Percentiles rank a stretch among this genome's conserved stretches.
These are phyloP conservation scores for Drosophila picticornis DNA, from an alignment of 2,888 invertebrate genomes.

Conservation along the genomic window DNA sequence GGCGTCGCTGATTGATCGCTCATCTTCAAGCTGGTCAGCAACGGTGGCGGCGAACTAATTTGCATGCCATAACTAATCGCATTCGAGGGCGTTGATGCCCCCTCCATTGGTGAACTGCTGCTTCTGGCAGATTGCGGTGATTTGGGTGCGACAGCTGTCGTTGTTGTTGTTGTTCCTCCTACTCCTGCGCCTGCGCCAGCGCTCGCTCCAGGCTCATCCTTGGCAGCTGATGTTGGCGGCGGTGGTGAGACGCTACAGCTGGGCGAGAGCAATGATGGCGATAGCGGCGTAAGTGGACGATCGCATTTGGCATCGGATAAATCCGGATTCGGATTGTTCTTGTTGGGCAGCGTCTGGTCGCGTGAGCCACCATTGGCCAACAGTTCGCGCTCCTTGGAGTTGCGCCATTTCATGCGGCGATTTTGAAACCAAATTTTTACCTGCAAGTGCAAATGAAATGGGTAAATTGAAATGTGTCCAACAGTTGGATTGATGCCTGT, in stretches of 20 bases:
- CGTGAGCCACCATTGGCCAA: constrained; percentile 96
- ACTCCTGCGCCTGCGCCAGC: constrained; percentile 11
- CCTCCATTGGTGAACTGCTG: constrained; percentile 65
- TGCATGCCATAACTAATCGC: constrained; percentile 69
- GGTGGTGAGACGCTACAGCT: constrained; percentile 68
- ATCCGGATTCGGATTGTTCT: constrained; percentile 98
- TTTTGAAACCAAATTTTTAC: constrained; percentile 96
- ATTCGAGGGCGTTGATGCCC: constrained; percentile 40
- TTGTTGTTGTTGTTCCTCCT: constrained; percentile 8
- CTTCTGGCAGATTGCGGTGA: constrained; percentile 70
- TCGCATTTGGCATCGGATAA: constrained; percentile 95
- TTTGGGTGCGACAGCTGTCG: constrained; percentile 61
- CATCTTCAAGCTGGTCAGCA: constrained; percentile 74
- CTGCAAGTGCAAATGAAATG: constrained; percentile 83
- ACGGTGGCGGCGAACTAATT: constrained; percentile 82
- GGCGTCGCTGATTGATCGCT: constrained; percentile 76
- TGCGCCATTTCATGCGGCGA: constrained; percentile 98
- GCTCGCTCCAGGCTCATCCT: constrained; percentile 43
- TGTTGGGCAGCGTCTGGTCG: constrained; percentile 97
- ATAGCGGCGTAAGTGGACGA: constrained; percentile 88
- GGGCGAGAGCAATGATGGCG: constrained; percentile 80
- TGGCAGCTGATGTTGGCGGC: constrained; percentile 35
- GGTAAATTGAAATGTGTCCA: constrained; percentile 59
- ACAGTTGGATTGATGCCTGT: constrained; percentile 61
- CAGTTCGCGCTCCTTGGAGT: constrained; percentile 97